Evolutionary conservation across 2,888 invertebrate genomes (phyloP).

Genomic region (Leistus spinibarbis): DNA sequence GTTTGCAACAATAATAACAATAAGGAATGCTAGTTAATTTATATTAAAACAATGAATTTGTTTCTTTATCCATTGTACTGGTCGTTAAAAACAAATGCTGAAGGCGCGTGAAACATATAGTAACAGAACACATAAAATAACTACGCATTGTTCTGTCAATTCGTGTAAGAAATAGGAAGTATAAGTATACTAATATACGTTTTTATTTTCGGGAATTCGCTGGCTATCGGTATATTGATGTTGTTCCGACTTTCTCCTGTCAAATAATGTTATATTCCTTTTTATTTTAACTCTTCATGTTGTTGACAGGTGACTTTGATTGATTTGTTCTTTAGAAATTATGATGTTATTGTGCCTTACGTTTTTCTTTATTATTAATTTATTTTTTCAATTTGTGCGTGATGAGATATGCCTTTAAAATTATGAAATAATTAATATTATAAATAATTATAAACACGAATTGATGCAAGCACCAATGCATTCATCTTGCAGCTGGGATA

Average conservation of each 20-base stretch:
- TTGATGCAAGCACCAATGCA: no score
- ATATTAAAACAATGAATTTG: not conserved
- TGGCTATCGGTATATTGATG: not conserved
- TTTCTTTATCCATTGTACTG: not conserved
- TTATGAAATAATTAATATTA: no score
- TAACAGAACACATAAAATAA: not conserved
- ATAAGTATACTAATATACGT: not conserved
- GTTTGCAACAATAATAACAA: not conserved
- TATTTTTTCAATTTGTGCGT: not conserved
- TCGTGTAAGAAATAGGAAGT: not conserved
- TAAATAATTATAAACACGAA: no score
- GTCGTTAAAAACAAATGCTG: not conserved
- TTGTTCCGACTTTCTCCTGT: conserved; percentile 8
- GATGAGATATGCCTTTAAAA: no score
- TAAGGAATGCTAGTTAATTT: not conserved
- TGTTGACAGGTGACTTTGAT: not conserved
- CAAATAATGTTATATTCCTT: not conserved
- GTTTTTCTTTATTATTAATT: not conserved
- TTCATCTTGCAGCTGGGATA: no score
- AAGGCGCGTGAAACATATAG: conserved; percentile 2
- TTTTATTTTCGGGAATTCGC: not conserved
- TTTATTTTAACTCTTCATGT: not conserved
- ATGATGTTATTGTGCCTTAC: not conserved
- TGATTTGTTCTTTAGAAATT: not conserved
- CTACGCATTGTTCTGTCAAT: conserved; percentile 3